Base-by-base conservation (phyloP, 2,888 invertebrate species). In the Pachycephus smyrnensis region DNA sequence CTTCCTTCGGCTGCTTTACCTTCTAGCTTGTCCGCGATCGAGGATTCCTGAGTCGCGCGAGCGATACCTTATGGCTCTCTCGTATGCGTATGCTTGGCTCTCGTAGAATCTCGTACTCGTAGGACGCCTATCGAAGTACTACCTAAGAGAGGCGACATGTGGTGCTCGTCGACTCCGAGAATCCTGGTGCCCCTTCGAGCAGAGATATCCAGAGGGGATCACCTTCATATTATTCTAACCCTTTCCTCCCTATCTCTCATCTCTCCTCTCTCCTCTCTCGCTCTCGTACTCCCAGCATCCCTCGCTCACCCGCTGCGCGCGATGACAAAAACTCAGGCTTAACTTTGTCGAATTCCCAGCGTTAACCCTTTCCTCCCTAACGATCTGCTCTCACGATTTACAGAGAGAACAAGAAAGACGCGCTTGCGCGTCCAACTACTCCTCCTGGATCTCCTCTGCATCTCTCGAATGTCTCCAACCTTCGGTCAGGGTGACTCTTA, bases 21-120 rank as follows among this genome's bases (percentile, higher is more conserved):
- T 23, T 55, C 55, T 55, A 55, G 55, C 55, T 55, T 15, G 40
- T 40, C 55, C 55, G 55, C 55, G 71, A 71, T 83, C 81, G 79
- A 80, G 84, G 76, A 85, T 85, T 85, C 84, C 78, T 75, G 31
- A 76, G 76, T 69, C 77, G 76, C 55, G 11, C 76, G 37, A 23
- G 73, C 76, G 79, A 81, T 77, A 55, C 55, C 55, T 55, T 55
- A 55, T 55, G 55, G 55, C 55, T 55, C 23, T 9, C 23, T 9
- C 55, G 55, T 55, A 55, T 55, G 55, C 55, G 55, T 55, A 23
- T 9, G 55, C 55, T 55, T 55, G 55, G 9, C 55, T 55, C 55
- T 55, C 9, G 55, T 55, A 55, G 23, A 23, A 23, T 55, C 55
- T 23, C 55, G 55, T 9, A 40, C 40, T 23, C 15, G 40, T 15